Percentiles rank a stretch among this genome's conserved stretches.
These are phyloP conservation scores for Idris sp. DNA, from an alignment of 1,140 invertebrate species.

Conservation along the genomic window DNA sequence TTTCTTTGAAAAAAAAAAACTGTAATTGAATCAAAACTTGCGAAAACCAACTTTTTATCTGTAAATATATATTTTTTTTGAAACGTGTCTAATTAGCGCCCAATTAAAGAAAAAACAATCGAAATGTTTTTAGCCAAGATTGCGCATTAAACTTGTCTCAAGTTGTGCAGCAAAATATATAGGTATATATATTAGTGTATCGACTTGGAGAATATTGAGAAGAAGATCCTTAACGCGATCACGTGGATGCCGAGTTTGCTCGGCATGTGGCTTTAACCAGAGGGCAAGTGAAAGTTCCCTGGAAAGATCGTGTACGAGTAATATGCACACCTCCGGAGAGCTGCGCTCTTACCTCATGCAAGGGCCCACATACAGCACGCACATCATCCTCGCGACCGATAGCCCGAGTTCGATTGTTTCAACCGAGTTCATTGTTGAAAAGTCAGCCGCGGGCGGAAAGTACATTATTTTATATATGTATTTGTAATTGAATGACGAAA, in stretches of 20 bases:
- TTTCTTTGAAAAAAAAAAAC: no score
- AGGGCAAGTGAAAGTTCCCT: conserved; percentile 64
- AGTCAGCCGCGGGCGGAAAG: conserved; percentile 4
- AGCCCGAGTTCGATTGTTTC: conserved; percentile 15
- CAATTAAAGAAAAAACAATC: conserved; percentile 8
- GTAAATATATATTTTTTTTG: no score
- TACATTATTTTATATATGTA: no score
- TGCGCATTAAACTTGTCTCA: not conserved
- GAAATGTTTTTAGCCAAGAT: not conserved
- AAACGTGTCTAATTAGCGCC: no score
- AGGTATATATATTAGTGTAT: conserved; percentile 59
- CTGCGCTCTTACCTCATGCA: conserved; percentile 52
- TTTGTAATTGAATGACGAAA: no score
- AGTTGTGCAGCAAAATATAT: conserved; percentile 21
- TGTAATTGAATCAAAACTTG: no score
- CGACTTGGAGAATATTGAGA: conserved; percentile 48
- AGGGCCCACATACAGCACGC: conserved; percentile 35
- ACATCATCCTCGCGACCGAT: conserved; percentile 32
- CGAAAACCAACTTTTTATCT: no score
- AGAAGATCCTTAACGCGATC: conserved; percentile 66
- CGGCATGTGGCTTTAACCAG: conserved; percentile 59
- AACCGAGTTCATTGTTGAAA: conserved; percentile 13
- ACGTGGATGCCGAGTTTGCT: conserved; percentile 56
- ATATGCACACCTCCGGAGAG: conserved; percentile 54
- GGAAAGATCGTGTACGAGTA: conserved; percentile 63